These are phyloP conservation scores for Gasterosteus nipponicus DNA, from an alignment of 2,113 vertebrate species.

Conservation along the genomic window DNA sequence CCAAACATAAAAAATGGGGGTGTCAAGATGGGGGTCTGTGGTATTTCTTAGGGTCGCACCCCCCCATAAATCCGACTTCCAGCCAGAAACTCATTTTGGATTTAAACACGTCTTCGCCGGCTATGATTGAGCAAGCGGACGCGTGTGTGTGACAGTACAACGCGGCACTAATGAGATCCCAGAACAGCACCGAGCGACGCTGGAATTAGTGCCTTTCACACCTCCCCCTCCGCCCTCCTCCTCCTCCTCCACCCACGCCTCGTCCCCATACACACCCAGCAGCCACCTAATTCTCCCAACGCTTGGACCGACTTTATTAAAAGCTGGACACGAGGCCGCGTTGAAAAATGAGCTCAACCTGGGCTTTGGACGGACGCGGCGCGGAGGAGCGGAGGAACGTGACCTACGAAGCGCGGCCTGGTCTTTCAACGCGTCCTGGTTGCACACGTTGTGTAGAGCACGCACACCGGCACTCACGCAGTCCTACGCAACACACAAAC, in stretches of 20 bases:
- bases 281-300: conserved; percentile 58
- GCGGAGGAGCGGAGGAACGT: conserved; percentile 46
- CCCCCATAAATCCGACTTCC: conserved; percentile 65
- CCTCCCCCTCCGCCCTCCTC: background rate
- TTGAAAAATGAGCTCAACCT: conserved; percentile 78
- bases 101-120: conserved; percentile 74
- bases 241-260: conserved; percentile 17
- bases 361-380: conserved; percentile 54
- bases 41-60: conserved; percentile 75
- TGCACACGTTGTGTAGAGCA: conserved; percentile 44
- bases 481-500: conserved; percentile 23
- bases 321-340: conserved; percentile 66
- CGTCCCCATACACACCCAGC: conserved; percentile 33
- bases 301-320: conserved; percentile 76
- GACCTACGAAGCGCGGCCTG: conserved; percentile 63
- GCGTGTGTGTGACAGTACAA: conserved; percentile 76
- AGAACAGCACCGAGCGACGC: conserved; percentile 54
- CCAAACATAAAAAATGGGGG: conserved; percentile 75
- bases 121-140: conserved; percentile 75
- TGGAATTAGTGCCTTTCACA: conserved; percentile 71
- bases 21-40: conserved; percentile 67
- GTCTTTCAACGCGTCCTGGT: conserved; percentile 57
- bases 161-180: conserved; percentile 77
- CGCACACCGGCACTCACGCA: conserved; percentile 11
- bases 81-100: conserved; percentile 77